phyloP scores from a whole-genome alignment of 2,113 vertebrate species.

The Urocynchramus pylzowi region DNA sequence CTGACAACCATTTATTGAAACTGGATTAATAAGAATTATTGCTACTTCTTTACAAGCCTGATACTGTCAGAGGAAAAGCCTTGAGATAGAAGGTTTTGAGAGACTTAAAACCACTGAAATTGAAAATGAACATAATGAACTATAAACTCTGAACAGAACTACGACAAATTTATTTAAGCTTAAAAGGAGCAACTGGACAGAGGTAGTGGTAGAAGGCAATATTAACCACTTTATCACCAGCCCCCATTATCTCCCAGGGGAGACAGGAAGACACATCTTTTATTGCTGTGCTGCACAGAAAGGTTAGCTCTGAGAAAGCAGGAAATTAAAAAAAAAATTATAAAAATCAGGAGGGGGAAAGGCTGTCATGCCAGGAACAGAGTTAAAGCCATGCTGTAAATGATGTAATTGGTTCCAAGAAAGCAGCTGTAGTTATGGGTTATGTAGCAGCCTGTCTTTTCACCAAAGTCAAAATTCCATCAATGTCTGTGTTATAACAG shows the following conservation, averaged over 20 bases:
- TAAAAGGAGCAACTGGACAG: background rate
- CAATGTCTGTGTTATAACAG: background rate
- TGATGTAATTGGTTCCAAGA: background rate
- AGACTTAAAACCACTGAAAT: background rate
- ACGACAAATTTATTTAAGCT: background rate
- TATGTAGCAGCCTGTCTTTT: background rate
- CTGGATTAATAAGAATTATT: background rate
- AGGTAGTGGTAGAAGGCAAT: background rate
- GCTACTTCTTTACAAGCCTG: background rate
- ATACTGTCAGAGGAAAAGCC: background rate
- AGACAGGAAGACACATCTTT: background rate
- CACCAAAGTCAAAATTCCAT: background rate
- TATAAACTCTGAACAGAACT: background rate
- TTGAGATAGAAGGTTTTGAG: background rate
- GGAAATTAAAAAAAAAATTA: background rate
- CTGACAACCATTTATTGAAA: background rate
- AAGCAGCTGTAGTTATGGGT: background rate
- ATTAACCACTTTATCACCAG: background rate
- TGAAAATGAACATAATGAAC: background rate
- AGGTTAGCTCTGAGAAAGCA: background rate
- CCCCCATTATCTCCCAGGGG: background rate
- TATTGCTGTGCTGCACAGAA: background rate
- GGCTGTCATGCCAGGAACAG: background rate
- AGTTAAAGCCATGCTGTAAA: background rate
- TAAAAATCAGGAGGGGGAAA: background rate